phyloP scores from a whole-genome alignment of 1,140 invertebrate species.

The Drosophila kanapiae region DNA sequence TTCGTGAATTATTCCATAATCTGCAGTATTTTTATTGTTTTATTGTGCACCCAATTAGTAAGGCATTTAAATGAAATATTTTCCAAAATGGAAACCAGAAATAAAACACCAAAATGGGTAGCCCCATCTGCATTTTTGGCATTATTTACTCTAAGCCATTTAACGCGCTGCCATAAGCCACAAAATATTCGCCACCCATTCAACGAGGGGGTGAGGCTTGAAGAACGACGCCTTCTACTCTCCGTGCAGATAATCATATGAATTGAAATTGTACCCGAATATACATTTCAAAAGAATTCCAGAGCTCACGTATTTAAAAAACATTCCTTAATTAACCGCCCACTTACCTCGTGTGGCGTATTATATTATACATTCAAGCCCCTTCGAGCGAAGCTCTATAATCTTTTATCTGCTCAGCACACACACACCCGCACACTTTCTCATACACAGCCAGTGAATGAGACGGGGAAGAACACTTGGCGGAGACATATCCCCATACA shows the following conservation, averaged over 20 bases:
- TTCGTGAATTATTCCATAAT: not conserved
- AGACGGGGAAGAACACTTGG: conserved; percentile 11
- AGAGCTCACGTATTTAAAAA: conserved; percentile 41
- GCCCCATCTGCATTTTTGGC: conserved; percentile 4
- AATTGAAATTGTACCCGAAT: conserved; percentile 3
- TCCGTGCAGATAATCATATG: not conserved
- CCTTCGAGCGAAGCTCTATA: conserved; percentile 45
- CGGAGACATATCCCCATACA: conserved; percentile 12
- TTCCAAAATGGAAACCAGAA: not conserved
- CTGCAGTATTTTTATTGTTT: not conserved
- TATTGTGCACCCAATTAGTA: not conserved
- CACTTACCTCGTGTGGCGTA: conserved; percentile 41
- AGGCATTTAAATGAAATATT: conserved; percentile 8
- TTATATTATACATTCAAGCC: conserved; percentile 42
- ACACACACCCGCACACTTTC: conserved; percentile 8
- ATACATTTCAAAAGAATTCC: conserved; percentile 40
- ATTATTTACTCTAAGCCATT: conserved; percentile 27
- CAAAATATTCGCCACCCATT: not conserved
- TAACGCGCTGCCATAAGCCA: conserved; percentile 25
- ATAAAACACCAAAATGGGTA: not conserved
- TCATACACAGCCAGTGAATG: conserved; percentile 1
- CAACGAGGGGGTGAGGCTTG: too few species aligned
- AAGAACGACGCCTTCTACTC: not conserved
- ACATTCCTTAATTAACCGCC: conserved; percentile 52
- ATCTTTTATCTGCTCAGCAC: conserved; percentile 58